Evolutionary conservation across 2,797 vertebrate species (phyloP), one percentile per base, ranked within the genome.

Genomic region (Arnoldichthys spilopterus): DNA sequence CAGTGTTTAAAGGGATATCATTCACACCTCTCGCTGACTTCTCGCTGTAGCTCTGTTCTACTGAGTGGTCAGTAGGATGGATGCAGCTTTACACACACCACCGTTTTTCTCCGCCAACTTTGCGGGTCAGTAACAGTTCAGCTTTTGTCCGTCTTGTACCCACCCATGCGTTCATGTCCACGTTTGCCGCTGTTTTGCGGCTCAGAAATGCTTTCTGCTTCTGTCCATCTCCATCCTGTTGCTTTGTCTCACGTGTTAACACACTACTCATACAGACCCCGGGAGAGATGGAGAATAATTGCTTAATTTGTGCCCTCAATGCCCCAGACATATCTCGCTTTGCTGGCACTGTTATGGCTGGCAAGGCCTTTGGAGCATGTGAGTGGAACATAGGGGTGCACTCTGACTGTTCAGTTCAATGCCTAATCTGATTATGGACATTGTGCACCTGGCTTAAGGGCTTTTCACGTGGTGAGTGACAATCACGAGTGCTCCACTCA

Each of bases 11-110:
- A 71, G 64, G 26, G 18, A 64, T 47, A 63, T 64, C 73, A 49
- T 72, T 81, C 58, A 66, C 66, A 47, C 73, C 37, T 66, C 45
- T 8, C 15, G 3, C 64, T 53, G 22, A 30, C 47, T 66, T 72
- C 62, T 30, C 54, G 32, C n/a, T 26, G 28, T 37, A 30, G 45
- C 63, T 67, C 28, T 13, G 61, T 13, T 51, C 34, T 34, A 32
- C 30, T 18, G 56, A 72, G 47, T 22, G 20, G 11, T 72, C 26
- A 43, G 58, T n/a, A 74, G 43, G 53, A 61, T n/a, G 16, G 67
- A 80, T 64, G 4, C 13, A 5, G 61, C 40, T 22, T 73, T 15
- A 1, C 20, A 24, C 1, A 0, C 9, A 4, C n/a, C 4, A 11
- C 34, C 26, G 24, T 72, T 59, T 72, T n/a, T 43, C 28, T n/a